Conservation (phyloP, 2,113 vertebrate genomes). For the Tyrannus savana region DNA sequence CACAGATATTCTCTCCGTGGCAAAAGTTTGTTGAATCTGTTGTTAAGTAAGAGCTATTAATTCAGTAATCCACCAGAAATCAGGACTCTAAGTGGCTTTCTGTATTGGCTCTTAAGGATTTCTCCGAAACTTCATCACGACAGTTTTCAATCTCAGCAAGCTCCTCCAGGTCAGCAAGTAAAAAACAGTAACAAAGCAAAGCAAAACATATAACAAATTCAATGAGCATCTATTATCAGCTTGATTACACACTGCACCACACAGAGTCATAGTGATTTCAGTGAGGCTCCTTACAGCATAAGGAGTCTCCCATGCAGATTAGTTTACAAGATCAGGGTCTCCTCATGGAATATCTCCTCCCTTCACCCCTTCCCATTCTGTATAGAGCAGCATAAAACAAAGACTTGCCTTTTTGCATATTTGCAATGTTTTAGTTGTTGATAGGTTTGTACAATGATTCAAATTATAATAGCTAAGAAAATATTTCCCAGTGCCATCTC, state of each 20-base stretch:
- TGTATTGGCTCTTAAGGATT: not conserved
- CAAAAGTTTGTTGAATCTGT: not conserved
- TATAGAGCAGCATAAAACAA: not conserved
- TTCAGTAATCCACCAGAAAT: not conserved
- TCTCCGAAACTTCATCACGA: not conserved
- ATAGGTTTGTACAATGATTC: not conserved
- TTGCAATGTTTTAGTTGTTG: not conserved
- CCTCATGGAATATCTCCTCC: conserved; percentile 41
- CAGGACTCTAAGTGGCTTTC: not conserved
- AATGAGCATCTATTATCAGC: conserved; percentile 59
- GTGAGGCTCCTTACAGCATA: conserved; percentile 27
- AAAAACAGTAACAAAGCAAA: conserved; percentile 43
- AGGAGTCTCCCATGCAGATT: conserved; percentile 51
- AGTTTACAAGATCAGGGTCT: conserved; percentile 42
- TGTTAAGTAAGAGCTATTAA: not conserved
- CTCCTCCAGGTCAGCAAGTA: conserved; percentile 26
- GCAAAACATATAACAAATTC: conserved; percentile 56
- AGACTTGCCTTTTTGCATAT: not conserved
- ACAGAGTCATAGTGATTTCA: conserved; percentile 49
- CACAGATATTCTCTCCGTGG: not conserved
- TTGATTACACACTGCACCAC: conserved; percentile 51
- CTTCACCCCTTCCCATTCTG: conserved; percentile 21
- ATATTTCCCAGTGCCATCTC: not conserved
- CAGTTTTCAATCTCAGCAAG: conserved; percentile 4
- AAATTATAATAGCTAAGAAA: not conserved